A percentile compares a stretch with the other conserved stretches of the same genome.
phyloP scores from a whole-genome alignment of 2,888 invertebrate genomes.

The Xanthia togata region DNA sequence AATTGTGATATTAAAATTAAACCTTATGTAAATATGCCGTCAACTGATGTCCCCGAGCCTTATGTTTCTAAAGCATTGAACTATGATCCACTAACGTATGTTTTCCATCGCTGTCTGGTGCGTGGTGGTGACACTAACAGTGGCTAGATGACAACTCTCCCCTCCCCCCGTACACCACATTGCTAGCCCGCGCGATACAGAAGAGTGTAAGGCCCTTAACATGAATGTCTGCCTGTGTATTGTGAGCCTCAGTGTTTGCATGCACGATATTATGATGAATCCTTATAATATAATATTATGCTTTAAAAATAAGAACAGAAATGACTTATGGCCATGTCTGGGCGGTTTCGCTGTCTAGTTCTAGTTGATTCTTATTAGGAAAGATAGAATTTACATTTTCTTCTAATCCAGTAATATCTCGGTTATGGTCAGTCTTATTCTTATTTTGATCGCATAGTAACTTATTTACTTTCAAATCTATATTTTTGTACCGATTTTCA shows the following conservation, averaged over 20 bases:
- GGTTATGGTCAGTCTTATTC: not conserved
- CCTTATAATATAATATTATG: not conserved
- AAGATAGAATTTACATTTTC: not conserved
- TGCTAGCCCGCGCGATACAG: slow-evolving; percentile 93
- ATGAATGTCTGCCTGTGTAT: slow-evolving; percentile 69
- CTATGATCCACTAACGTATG: slow-evolving; percentile 79
- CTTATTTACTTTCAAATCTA: not conserved
- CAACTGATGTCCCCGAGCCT: slow-evolving; percentile 44
- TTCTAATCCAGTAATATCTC: not conserved
- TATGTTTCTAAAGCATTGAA: slow-evolving; percentile 51
- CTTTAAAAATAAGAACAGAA: slow-evolving; percentile 35
- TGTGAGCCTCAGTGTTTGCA: slow-evolving; percentile 66
- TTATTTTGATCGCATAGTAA: slow-evolving; percentile 29
- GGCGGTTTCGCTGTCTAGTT: not conserved
- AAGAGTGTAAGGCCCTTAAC: slow-evolving; percentile 92
- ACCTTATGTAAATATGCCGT: slow-evolving; percentile 47
- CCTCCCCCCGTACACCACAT: slow-evolving; percentile 92
- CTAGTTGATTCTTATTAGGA: not conserved
- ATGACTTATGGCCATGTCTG: not conserved
- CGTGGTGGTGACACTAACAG: slow-evolving; percentile 88
- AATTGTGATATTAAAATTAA: slow-evolving; percentile 31
- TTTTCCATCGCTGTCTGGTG: slow-evolving; percentile 77
- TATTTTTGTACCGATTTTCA: slow-evolving; percentile 3
- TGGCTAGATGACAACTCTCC: slow-evolving; percentile 95
- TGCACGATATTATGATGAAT: slow-evolving; percentile 52